A percentile compares a stretch with the other conserved stretches of the same genome.
These are phyloP conservation scores for Callinectes sapidus DNA, from an alignment of 2,888 invertebrate species.

Conservation along the genomic window DNA sequence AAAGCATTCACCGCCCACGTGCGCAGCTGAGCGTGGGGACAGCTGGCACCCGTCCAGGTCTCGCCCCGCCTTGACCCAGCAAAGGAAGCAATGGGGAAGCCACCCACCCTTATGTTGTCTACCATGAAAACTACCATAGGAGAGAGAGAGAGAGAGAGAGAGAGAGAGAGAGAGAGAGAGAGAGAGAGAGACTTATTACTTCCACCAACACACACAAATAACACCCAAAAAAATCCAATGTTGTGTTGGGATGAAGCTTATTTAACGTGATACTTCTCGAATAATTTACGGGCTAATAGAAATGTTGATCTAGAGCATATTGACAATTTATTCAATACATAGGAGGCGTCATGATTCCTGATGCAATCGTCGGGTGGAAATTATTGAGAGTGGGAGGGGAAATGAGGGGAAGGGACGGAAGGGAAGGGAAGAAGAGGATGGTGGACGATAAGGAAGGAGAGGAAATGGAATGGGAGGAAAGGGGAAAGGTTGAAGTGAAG, in stretches of 20 bases:
- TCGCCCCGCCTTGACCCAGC: too few species aligned
- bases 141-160: too few species aligned
- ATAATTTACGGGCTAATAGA: background rate
- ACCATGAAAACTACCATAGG: too few species aligned
- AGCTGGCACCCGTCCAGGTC: too few species aligned
- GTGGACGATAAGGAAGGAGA: background rate
- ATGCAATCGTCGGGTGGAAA: background rate
- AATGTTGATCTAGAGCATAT: background rate
- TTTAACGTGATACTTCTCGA: background rate
- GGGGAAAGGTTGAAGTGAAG: background rate
- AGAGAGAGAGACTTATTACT: too few species aligned
- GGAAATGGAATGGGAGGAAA: background rate
- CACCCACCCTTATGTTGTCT: too few species aligned
- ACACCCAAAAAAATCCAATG: background rate
- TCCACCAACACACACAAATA: too few species aligned
- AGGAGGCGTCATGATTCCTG: background rate
- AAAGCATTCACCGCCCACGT: too few species aligned
- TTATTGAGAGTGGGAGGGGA: background rate
- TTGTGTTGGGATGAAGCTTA: background rate
- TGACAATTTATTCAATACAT: background rate
- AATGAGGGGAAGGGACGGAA: background rate
- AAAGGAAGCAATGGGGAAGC: too few species aligned
- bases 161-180: too few species aligned
- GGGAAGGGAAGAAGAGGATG: background rate
- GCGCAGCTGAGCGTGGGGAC: too few species aligned